Conservation (phyloP, 2,113 vertebrate genomes). For the Oophaga pumilio region DNA sequence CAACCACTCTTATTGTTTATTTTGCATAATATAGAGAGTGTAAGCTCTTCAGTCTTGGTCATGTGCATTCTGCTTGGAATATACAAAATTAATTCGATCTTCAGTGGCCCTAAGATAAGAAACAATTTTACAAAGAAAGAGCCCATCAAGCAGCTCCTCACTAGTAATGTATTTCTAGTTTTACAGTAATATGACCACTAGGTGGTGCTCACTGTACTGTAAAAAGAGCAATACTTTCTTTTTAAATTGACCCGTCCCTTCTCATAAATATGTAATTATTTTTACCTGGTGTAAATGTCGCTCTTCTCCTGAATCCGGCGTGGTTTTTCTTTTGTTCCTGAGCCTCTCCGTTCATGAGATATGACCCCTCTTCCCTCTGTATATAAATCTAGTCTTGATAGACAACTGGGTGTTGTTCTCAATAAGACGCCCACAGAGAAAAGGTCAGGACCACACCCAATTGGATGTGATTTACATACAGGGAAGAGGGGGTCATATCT, state of each 20-base stretch:
- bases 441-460: too few relatives aligned
- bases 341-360: too few relatives aligned
- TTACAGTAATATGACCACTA: background rate
- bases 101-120: background rate
- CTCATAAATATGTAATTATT: too few relatives aligned
- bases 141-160: background rate
- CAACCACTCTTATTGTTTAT: background rate
- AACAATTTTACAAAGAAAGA: background rate
- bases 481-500: too few relatives aligned
- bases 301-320: too few relatives aligned
- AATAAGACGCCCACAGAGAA: too few relatives aligned
- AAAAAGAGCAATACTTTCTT: background rate
- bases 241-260: background rate
- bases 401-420: too few relatives aligned
- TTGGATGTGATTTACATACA: too few relatives aligned
- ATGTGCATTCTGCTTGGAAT: background rate
- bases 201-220: background rate
- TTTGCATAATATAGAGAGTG: background rate
- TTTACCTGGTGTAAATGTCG: too few relatives aligned
- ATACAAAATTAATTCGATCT: background rate
- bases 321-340: too few relatives aligned
- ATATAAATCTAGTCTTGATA: too few relatives aligned
- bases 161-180: background rate
- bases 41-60: background rate
- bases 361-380: too few relatives aligned